A percentile compares a stretch with the other conserved stretches of the same genome.
Conservation (phyloP, 2,797 vertebrate species). For the Parauchenoglanis ngamensis region DNA sequence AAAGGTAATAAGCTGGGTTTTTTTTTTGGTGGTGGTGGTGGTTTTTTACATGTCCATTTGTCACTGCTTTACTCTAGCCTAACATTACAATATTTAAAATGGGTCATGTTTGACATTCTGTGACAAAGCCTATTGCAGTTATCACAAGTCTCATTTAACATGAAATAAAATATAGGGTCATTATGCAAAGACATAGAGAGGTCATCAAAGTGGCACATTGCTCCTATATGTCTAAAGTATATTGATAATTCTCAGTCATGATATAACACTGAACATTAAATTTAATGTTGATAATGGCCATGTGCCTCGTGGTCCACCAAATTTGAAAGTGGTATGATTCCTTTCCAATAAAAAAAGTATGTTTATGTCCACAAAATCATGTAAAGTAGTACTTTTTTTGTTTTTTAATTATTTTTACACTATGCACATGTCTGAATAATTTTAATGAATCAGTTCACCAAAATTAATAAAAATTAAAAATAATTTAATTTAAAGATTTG, state of each 20-base stretch:
- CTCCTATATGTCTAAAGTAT: background rate
- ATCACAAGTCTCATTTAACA: background rate
- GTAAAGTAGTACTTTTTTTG: background rate
- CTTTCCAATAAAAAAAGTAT: background rate
- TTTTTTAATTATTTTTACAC: background rate
- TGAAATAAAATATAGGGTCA: background rate
- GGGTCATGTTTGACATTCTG: background rate
- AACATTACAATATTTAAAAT: background rate
- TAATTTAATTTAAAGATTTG: background rate
- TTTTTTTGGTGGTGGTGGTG: background rate
- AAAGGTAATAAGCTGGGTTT: background rate
- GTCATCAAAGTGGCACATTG: background rate
- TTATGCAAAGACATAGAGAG: background rate
- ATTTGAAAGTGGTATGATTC: background rate
- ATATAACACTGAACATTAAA: background rate
- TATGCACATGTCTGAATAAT: background rate
- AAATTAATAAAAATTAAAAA: background rate
- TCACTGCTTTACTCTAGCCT: background rate
- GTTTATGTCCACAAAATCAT: background rate
- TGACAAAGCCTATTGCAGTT: background rate
- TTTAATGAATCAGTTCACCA: background rate
- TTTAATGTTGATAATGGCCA: background rate
- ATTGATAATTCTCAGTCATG: background rate
- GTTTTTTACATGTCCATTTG: background rate
- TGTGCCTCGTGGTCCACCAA: background rate